Base-by-base conservation (phyloP, 2,113 vertebrate species). In the Pachycephala philippinensis region DNA sequence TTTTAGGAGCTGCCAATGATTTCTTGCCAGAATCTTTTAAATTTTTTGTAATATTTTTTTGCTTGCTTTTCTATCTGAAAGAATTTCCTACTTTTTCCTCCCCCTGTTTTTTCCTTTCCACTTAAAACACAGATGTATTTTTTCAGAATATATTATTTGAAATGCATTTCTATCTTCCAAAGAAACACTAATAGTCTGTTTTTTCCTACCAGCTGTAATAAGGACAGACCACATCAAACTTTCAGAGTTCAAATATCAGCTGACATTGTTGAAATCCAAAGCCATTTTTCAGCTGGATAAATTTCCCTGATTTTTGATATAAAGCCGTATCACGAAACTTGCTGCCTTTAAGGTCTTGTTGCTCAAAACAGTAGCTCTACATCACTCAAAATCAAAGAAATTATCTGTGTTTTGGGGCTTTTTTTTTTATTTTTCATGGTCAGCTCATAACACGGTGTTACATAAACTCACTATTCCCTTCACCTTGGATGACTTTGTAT, bases 1-100 rank as follows among this genome's bases (percentile, higher is more conserved):
- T 92, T 93, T 93, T 74, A 80, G 68, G 47, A 92, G 47, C 50
- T 93, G 90, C 59, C 92, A 93, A 52, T 27, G 45, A 76, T 72
- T 92, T 77, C 50, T 88, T 86, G 85, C 83, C 83, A 95, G 75
- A 88, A 92, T 63, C 22, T 85, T 89, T 49, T 57, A 79, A 71
- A 90, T 31, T 68, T 85, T 87, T 87, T 42, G 23, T 53, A 13
- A 49, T 45, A 10, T 33, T 45, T 76, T 86, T 81, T 74, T 60
- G 6, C 45, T 88, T 91, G 37, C 50, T 94, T 75, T 93, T 82
- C 53, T 71, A 63, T 60, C 9, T 7, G 54, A 88, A 8, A 2
- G 42, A 91, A 90, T 94, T 93, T 90, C 83, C 54, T 76, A 65
- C 23, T 88, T 86, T 80, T 88, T 72, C 75, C 59, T 88, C 53